Percentiles rank a stretch among this genome's conserved stretches.
phyloP scores from a whole-genome alignment of 2,797 vertebrate genomes.

The Merluccius polli region DNA sequence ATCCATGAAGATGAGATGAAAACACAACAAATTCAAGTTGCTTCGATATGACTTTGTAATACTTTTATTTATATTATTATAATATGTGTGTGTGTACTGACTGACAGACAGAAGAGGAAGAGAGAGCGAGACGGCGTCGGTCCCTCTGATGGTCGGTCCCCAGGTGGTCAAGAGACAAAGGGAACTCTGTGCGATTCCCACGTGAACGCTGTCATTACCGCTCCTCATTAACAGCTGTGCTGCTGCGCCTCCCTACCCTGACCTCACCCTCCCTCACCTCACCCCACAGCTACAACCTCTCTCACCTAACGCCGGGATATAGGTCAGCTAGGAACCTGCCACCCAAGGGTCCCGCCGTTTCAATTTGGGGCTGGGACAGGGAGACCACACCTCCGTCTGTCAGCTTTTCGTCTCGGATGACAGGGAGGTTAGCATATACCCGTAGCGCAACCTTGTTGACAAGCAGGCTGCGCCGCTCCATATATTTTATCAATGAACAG shows the following conservation, averaged over 20 bases:
- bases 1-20: too few species aligned
- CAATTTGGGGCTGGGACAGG: background rate
- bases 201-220: slow-evolving; percentile 53
- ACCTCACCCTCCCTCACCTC: background rate
- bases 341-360: background rate
- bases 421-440: background rate
- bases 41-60: background rate
- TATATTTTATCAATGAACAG: background rate
- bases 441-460: background rate
- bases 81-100: background rate
- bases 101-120: background rate
- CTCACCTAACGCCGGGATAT: background rate
- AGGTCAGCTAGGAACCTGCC: background rate
- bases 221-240: slow-evolving; percentile 65
- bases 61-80: too few species aligned
- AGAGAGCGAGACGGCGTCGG: slow-evolving; percentile 4
- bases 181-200: slow-evolving; percentile 57
- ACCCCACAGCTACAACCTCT: background rate
- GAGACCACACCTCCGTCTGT: background rate
- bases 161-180: slow-evolving; percentile 67
- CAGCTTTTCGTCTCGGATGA: background rate
- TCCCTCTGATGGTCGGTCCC: slow-evolving; percentile 47
- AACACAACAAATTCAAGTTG: background rate
- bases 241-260: slow-evolving; percentile 46
- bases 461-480: too few species aligned